Evolutionary conservation across 2,797 vertebrate genomes (phyloP).

Genomic region (Odontamblyopus lacepedii): DNA sequence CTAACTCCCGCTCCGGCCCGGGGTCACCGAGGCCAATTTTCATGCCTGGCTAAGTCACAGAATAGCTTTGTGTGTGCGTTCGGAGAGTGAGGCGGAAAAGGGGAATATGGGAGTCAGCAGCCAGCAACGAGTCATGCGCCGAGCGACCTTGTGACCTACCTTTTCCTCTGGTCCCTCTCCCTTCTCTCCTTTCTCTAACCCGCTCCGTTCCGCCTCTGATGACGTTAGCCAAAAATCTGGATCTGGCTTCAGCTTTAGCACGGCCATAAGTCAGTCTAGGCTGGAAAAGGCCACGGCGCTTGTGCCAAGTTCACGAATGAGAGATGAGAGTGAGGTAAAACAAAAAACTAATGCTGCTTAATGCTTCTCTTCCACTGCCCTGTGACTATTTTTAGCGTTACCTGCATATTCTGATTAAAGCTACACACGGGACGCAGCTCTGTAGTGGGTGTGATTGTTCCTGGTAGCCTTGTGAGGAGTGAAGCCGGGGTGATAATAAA

Average conservation of each 20-base stretch:
- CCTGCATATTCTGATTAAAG: background rate
- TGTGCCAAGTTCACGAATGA: slow-evolving; percentile 65
- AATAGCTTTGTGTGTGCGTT: slow-evolving; percentile 70
- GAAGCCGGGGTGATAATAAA: no score
- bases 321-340: slow-evolving; percentile 46
- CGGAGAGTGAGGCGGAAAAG: slow-evolving; percentile 13
- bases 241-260: slow-evolving; percentile 8
- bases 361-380: slow-evolving; percentile 43
- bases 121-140: slow-evolving; percentile 74
- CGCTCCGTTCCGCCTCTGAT: slow-evolving; percentile 39
- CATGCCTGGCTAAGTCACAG: slow-evolving; percentile 77
- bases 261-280: slow-evolving; percentile 36
- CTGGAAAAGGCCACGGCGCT: slow-evolving; percentile 62
- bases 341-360: slow-evolving; percentile 44
- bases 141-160: slow-evolving; percentile 69
- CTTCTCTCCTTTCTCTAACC: slow-evolving; percentile 34
- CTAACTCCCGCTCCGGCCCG: slow-evolving; percentile 55
- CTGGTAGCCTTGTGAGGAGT: background rate
- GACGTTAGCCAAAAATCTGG: slow-evolving; percentile 42
- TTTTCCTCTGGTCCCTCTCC: slow-evolving; percentile 52
- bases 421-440: background rate
- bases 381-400: slow-evolving; percentile 15
- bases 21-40: slow-evolving; percentile 77
- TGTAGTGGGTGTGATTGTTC: background rate
- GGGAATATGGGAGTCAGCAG: slow-evolving; percentile 64